Conservation (phyloP, 2,113 vertebrate species). For the Polyodon spathula region DNA sequence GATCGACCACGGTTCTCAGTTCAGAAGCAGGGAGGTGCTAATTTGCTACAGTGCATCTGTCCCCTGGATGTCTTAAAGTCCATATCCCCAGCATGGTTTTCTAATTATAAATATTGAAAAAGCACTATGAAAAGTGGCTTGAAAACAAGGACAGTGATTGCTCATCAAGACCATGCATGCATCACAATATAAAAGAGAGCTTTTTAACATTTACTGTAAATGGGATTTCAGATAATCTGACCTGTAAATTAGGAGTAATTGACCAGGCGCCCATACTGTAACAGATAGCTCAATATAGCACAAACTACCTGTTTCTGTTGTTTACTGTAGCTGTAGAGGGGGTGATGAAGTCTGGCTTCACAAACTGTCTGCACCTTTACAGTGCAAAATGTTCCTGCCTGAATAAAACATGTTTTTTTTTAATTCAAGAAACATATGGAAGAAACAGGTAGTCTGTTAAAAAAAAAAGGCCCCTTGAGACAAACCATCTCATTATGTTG, state of each 20-base stretch:
- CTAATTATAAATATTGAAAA: conserved; percentile 9
- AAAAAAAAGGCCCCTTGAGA: neutral
- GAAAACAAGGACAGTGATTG: conserved; percentile 10
- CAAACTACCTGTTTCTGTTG: no score
- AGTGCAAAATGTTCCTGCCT: neutral
- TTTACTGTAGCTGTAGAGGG: no score
- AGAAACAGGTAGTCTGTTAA: neutral
- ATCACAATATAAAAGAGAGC: conserved; percentile 12
- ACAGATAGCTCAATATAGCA: neutral
- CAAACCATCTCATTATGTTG: no score
- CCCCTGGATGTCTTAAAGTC: conserved; percentile 1
- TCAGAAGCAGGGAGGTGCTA: no score
- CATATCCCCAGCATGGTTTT: neutral
- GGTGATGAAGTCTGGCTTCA: neutral
- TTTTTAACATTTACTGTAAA: conserved; percentile 10
- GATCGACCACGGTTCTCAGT: no score
- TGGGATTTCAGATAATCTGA: neutral
- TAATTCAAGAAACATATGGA: neutral
- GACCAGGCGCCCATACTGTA: neutral
- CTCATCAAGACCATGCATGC: conserved; percentile 11
- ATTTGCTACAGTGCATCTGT: conserved; percentile 17
- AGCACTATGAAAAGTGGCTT: conserved; percentile 4
- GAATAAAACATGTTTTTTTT: neutral
- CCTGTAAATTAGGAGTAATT: conserved; percentile 9
- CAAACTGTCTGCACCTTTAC: neutral